Base-by-base conservation (phyloP, 2,113 vertebrate genomes). In the Gymnocephalus cernua region DNA sequence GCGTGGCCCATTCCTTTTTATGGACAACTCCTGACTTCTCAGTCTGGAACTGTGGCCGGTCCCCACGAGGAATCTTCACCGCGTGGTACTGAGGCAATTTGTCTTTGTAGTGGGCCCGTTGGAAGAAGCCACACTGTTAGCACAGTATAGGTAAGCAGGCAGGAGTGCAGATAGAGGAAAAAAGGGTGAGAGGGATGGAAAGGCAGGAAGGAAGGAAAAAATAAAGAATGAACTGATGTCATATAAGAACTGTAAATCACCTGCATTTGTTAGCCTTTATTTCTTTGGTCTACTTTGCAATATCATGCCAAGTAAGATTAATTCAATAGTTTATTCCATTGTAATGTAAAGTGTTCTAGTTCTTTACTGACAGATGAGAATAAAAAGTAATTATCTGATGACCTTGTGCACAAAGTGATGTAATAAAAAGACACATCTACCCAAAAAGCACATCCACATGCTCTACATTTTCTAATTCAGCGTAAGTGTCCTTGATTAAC, bases 121-220 rank as follows among this genome's bases (percentile, higher is more conserved):
- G 96, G 95, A 99, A 98, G 88, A 99, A 99, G 41, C 98, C 98
- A 91, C 97, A 93, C 98, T 99, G 79, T n/a, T 5, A 45, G 16
- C 23, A 27, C 63, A 73, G 56, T 2, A 44, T 44, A 58, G 47
- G 53, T 59, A 11, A 35, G 41, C 14, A 41, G 57, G 56, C 6
- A 16, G 76, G 38, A 48, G 68, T 14, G 18, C 15, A 65, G 18
- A 45, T 8, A 47, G 44, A 65, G 5, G 0, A 61, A 6, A 21
- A 50, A 41, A 51, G 6, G 35, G 2, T 19, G 18, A 19, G 25
- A 32, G 9, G 16, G 47, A 25, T 3, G 32, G 29, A 53, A n/a
- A n/a, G 45, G 13, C 6, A 81, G 48, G 51, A 16, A 15, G 12
- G 44, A 47, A 74, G 45, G 27, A 50, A 56, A 41, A 13, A 44